Percentiles rank a stretch among this genome's conserved stretches.
Evolutionary conservation across 2,888 invertebrate species (phyloP).

Genomic region (Pristionchus japonicus): DNA sequence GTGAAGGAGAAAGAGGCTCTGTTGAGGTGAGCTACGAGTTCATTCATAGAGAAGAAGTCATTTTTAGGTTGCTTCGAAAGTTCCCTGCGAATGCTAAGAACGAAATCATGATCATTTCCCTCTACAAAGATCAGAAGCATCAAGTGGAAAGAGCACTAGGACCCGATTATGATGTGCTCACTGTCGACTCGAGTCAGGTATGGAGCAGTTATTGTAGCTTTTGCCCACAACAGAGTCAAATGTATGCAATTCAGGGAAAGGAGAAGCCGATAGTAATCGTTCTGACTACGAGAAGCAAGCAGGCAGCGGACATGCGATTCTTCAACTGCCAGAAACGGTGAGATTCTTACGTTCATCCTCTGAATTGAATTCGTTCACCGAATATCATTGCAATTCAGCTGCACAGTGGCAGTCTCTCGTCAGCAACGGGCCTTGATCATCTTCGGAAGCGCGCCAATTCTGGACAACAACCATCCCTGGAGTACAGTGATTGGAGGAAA

Average conservation of each 20-base stretch:
- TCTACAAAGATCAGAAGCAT: slow-evolving; percentile 30
- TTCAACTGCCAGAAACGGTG: slow-evolving; percentile 38
- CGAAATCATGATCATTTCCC: slow-evolving; percentile 30
- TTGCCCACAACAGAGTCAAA: neutral
- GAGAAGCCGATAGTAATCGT: slow-evolving; percentile 40
- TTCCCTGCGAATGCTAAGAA: slow-evolving; percentile 13
- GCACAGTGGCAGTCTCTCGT: slow-evolving; percentile 31
- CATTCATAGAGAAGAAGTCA: neutral
- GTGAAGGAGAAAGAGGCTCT: neutral
- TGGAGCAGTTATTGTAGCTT: neutral
- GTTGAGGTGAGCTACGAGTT: neutral
- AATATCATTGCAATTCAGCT: neutral
- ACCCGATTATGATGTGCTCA: slow-evolving; percentile 22
- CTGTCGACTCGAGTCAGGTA: slow-evolving; percentile 31
- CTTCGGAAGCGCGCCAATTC: neutral
- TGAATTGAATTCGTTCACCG: neutral
- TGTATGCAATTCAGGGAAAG: neutral
- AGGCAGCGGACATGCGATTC: neutral
- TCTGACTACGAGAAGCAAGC: slow-evolving; percentile 17
- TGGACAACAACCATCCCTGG: neutral
- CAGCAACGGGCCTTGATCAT: slow-evolving; percentile 27
- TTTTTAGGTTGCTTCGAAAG: neutral
- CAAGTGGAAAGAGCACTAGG: slow-evolving; percentile 22
- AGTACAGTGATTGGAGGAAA: neutral
- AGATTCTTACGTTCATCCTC: neutral